Evolutionary conservation across 1,140 invertebrate species (phyloP).

Genomic region (Eulimnadia texana): DNA sequence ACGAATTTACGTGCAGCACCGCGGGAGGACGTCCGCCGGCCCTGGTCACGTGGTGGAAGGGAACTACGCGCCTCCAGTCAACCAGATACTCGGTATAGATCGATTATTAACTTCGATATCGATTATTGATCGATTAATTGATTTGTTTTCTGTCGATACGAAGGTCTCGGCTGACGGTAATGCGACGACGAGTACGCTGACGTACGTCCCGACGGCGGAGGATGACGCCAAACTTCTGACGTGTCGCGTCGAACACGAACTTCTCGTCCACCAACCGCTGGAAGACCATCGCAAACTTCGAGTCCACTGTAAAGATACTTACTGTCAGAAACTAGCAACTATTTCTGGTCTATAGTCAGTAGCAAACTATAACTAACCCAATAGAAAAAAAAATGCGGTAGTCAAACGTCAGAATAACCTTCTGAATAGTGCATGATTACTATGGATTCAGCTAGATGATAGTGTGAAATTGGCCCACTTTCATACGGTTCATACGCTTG

Average conservation of each 20-base stretch:
- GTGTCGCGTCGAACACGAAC: slow-evolving; percentile 1
- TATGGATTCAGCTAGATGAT: no score
- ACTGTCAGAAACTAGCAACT: no score
- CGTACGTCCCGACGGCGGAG: not conserved
- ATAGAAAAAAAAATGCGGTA: no score
- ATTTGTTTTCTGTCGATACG: no score
- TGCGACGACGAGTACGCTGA: not conserved
- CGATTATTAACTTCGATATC: not conserved
- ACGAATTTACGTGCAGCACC: slow-evolving; percentile 58
- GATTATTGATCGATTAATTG: not conserved
- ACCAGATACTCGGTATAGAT: not conserved
- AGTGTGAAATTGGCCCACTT: no score
- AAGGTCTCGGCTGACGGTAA: not conserved
- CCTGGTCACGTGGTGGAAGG: slow-evolving; percentile 46
- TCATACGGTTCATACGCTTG: no score
- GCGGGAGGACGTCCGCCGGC: slow-evolving; percentile 62
- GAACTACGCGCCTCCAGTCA: slow-evolving; percentile 1
- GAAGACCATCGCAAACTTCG: not conserved
- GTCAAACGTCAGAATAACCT: no score
- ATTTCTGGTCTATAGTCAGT: no score
- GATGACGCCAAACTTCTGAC: not conserved
- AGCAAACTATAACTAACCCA: no score
- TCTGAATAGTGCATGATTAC: no score
- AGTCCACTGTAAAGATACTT: not conserved
- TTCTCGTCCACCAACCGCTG: not conserved